Evolutionary conservation across 2,888 invertebrate species (phyloP).

Genomic region (Cryptocheilus praepositus): DNA sequence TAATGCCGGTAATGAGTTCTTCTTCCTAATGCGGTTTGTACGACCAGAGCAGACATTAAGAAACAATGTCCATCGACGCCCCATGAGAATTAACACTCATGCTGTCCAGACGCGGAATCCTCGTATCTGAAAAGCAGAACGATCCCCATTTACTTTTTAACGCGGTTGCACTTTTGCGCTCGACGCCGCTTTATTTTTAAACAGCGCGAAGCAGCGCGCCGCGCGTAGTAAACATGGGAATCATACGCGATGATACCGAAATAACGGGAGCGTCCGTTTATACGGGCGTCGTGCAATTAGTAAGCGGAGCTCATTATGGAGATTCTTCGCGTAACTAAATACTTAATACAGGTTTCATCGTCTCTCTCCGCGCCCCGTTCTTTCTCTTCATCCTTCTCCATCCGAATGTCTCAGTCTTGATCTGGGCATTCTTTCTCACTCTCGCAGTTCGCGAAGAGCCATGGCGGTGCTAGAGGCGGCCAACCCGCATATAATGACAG

Average conservation of each 20-base stretch:
- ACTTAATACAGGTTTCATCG: constrained; percentile 61
- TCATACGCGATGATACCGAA: background rate
- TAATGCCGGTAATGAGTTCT: too few species aligned
- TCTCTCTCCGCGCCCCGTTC: constrained; percentile 9
- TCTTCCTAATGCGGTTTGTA: too few species aligned
- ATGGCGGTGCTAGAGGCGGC: constrained; percentile 22
- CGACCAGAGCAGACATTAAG: too few species aligned
- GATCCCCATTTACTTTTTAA: too few species aligned
- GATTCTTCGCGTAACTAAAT: constrained; percentile 65
- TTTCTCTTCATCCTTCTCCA: constrained; percentile 40
- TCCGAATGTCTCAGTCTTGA: background rate
- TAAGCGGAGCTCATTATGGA: constrained; percentile 64
- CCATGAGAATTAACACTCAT: too few species aligned
- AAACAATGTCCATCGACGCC: too few species aligned
- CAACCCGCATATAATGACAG: constrained; percentile 45
- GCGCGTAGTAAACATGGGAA: too few species aligned
- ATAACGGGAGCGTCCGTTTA: constrained; percentile 1
- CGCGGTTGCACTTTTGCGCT: too few species aligned
- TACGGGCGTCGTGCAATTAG: constrained; percentile 56
- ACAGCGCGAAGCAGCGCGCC: too few species aligned
- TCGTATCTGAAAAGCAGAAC: too few species aligned
- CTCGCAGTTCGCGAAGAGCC: constrained; percentile 57
- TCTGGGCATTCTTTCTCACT: constrained; percentile 10
- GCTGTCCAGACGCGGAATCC: too few species aligned
- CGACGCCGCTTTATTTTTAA: too few species aligned